Evolutionary conservation across 1,140 invertebrate genomes (phyloP), one percentile per base, ranked within the genome.

Genomic region (Tetragonula clypearis): DNA sequence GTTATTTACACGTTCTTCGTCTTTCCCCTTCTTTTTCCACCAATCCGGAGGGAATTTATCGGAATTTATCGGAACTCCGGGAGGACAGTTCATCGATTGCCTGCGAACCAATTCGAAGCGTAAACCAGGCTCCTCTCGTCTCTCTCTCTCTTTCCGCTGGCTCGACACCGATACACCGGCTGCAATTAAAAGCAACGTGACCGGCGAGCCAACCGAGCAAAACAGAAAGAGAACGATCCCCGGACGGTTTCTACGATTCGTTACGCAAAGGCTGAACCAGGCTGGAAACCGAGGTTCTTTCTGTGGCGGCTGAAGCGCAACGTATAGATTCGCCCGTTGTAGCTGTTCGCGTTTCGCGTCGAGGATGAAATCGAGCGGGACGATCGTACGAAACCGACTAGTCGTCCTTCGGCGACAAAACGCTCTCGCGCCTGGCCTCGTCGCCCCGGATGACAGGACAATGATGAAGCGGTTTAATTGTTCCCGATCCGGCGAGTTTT

Each of bases 141-240:
- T 19, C 58, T 35, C 6, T 8, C 41, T 8, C 41, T 8, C 41
- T 8, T 8, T 8, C 62, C 72, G 49, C 79, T 60, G 68, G 69
- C n/a, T 73, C 84, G 71, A 55, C 84, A 41, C n/a, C 81, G 87
- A 84, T 89, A 81, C 8, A 49, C 74, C 77, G 65, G 76, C 60
- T 60, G 81, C 86, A 89, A 89, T 89, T 89, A 89, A 86, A 89
- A 81, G 88, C 87, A 88, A 89, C 88, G 88, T 89, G 88, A 89
- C 87, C 65, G 23, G 88, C 66, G 80, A 81, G 77, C 53, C 77
- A 80, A 88, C 69, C 69, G 41, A 82, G 78, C 77, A 1, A 75
- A 77, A 78, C 78, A 82, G 85, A 81, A 89, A 82, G 77, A 86
- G 23, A 79, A 56, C 87, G 87, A 84, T 74, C 72, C 78, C 53